Conservation (phyloP, 2,888 invertebrate species). For the Diadegma fenestrale region DNA sequence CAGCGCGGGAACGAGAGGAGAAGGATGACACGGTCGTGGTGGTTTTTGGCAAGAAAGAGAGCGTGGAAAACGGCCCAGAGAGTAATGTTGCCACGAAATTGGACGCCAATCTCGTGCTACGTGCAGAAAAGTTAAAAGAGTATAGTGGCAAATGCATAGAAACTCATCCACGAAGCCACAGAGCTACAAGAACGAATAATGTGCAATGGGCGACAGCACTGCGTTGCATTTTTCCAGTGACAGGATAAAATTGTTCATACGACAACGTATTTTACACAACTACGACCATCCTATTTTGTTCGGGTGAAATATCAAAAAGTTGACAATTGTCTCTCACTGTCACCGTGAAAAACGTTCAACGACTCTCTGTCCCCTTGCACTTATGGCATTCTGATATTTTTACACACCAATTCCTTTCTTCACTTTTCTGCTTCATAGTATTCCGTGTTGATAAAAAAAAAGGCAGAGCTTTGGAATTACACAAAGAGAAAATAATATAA, state of each 20-base stretch:
- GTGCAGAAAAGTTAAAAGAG: conserved; percentile 55
- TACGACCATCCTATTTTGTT: not conserved
- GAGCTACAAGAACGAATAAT: conserved; percentile 26
- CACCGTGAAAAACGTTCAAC: too few species aligned
- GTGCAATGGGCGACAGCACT: conserved; percentile 34
- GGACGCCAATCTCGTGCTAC: conserved; percentile 54
- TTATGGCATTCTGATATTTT: too few species aligned
- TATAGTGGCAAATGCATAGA: conserved; percentile 6
- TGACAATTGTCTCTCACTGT: not conserved
- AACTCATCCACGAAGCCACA: conserved; percentile 13
- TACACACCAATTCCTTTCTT: too few species aligned
- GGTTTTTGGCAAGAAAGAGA: conserved; percentile 36
- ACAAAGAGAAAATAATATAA: too few species aligned
- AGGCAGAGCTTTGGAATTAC: too few species aligned
- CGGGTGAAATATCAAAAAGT: not conserved
- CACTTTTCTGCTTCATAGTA: too few species aligned
- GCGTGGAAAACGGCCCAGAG: conserved; percentile 56
- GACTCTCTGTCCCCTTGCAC: too few species aligned
- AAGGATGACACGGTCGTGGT: conserved; percentile 18
- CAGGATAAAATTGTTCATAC: not conserved
- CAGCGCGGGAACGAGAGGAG: conserved; percentile 11
- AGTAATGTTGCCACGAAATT: conserved; percentile 65
- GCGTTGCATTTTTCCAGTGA: conserved; percentile 25
- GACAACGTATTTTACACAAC: not conserved
- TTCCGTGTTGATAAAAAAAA: too few species aligned